These are phyloP conservation scores for Tor tambroides DNA, from an alignment of 2,113 vertebrate species.

Conservation along the genomic window DNA sequence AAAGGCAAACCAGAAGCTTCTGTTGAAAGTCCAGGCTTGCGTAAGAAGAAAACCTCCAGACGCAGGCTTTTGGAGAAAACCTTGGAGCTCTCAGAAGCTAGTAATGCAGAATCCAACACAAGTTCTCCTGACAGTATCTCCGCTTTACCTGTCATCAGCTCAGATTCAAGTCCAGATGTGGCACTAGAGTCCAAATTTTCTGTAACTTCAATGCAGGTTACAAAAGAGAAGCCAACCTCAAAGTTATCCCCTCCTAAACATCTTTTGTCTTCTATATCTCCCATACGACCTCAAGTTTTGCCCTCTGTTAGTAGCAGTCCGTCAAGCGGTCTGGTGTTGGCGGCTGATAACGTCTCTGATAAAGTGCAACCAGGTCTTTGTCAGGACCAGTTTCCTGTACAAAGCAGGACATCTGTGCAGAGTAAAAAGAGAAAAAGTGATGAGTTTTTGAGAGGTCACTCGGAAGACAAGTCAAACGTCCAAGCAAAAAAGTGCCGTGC, in stretches of 20 bases:
- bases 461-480: conserved; percentile 32
- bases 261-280: not conserved
- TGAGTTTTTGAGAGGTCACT: conserved; percentile 58
- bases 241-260: not conserved
- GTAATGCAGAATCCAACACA: conserved; percentile 55
- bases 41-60: conserved; percentile 77
- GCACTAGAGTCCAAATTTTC: not conserved
- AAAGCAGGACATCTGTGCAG: conserved; percentile 32
- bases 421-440: conserved; percentile 85
- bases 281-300: not conserved
- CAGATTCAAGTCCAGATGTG: conserved; percentile 20
- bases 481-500: conserved; percentile 72
- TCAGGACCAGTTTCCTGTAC: conserved; percentile 62
- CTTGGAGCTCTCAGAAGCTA: conserved; percentile 59
- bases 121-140: conserved; percentile 23
- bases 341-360: not conserved
- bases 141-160: conserved; percentile 76
- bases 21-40: conserved; percentile 50
- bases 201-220: not conserved
- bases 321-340: not conserved
- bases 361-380: not conserved
- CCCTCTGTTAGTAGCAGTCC: not conserved
- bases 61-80: conserved; percentile 77
- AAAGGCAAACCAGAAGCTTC: conserved; percentile 75
- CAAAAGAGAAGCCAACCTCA: not conserved